These are phyloP conservation scores for Drosophila takahashii DNA, from an alignment of 1,140 invertebrate species.

Conservation along the genomic window DNA sequence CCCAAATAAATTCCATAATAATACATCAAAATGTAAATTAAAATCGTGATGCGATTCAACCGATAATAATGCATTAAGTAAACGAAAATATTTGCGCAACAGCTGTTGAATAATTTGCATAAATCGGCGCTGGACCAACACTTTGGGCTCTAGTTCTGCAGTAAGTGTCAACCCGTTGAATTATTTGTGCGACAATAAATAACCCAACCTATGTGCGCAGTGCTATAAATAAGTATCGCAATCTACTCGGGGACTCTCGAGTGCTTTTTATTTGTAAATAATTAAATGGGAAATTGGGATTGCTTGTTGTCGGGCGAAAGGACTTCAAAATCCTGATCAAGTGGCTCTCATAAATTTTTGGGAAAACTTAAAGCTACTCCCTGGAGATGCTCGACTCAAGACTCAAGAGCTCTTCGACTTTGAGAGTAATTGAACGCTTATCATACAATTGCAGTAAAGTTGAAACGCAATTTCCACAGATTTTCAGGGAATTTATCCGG, in stretches of 20 bases:
- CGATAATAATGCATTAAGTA: constrained; percentile 1
- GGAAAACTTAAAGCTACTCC: constrained; percentile 21
- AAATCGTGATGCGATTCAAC: neutral
- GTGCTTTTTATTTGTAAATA: constrained; percentile 33
- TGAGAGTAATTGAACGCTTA: constrained; percentile 29
- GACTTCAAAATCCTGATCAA: constrained; percentile 9
- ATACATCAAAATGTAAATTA: neutral
- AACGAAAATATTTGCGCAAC: constrained; percentile 18
- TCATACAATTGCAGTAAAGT: constrained; percentile 41
- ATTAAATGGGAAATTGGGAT: constrained; percentile 11
- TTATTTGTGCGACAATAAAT: constrained; percentile 43
- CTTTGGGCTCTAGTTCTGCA: constrained; percentile 23
- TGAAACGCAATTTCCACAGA: constrained; percentile 1
- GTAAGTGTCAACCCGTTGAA: constrained; percentile 40
- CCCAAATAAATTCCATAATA: neutral
- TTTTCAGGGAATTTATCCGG: constrained; percentile 37
- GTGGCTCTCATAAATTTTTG: constrained; percentile 34
- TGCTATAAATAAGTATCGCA: constrained; percentile 35
- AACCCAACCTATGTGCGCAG: constrained; percentile 18
- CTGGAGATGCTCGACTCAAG: neutral
- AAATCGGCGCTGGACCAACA: constrained; percentile 13
- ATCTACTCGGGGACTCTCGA: constrained; percentile 1
- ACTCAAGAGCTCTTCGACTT: neutral
- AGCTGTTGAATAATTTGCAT: constrained; percentile 32
- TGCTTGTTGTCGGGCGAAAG: constrained; percentile 1